phyloP scores from a whole-genome alignment of 2,888 invertebrate species.

The Drosophila ezoana region DNA sequence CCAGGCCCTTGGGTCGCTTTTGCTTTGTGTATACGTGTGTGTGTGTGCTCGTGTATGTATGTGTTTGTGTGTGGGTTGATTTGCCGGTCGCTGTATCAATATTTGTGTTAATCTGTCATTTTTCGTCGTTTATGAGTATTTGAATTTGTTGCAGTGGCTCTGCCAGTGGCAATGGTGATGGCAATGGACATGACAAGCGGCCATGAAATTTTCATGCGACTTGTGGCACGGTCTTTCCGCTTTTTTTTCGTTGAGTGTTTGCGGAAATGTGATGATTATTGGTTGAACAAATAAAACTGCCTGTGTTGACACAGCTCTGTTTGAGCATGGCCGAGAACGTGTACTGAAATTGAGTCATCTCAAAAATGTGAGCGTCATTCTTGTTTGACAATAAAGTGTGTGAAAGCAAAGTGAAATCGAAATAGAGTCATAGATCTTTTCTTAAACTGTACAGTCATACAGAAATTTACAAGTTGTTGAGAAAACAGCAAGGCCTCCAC shows the following conservation, averaged over 20 bases:
- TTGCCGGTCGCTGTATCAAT: conserved; percentile 68
- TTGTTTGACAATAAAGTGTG: conserved; percentile 21
- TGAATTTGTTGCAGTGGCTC: conserved; percentile 65
- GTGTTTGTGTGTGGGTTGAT: conserved; percentile 26
- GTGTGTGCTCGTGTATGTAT: conserved; percentile 3
- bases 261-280: conserved; percentile 80
- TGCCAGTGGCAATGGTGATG: conserved; percentile 19
- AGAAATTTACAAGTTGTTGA: conserved; percentile 1
- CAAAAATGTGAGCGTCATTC: conserved; percentile 32
- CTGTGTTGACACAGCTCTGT: conserved; percentile 48
- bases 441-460: neutral
- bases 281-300: conserved; percentile 66
- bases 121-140: conserved; percentile 79
- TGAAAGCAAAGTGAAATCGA: neutral
- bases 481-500: neutral
- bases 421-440: neutral
- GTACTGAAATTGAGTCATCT: conserved; percentile 44
- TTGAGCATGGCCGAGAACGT: conserved; percentile 28
- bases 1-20: conserved; percentile 36
- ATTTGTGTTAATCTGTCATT: conserved; percentile 81
- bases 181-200: conserved; percentile 31
- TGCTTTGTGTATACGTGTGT: conserved; percentile 6
- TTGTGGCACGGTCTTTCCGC: conserved; percentile 25
- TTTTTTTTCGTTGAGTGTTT: conserved; percentile 50
- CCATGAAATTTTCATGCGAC: conserved; percentile 72